Base-by-base conservation (phyloP, 2,888 invertebrate species). In the Hyposoter didymator region DNA sequence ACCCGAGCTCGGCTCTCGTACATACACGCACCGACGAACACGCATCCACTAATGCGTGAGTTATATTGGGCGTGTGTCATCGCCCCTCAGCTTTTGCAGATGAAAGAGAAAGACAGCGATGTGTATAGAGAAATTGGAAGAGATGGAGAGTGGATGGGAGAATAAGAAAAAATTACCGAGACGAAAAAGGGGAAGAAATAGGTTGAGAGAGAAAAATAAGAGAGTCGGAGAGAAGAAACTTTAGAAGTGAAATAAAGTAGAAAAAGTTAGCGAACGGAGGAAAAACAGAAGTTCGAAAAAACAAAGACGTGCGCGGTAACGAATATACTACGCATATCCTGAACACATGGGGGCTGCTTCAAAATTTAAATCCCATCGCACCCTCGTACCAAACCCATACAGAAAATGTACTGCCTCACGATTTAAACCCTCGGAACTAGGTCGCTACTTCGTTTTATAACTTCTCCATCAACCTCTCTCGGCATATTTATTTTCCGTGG, bases 21-120 rank as follows among this genome's bases (percentile, higher is more conserved):
- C 10, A 39, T 10, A 84, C 79, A 84, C 79, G 86, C 80, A 82
- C 86, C 64, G 82, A 87, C 85, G 78, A 87, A 73, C 85, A 83
- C 82, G 89, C 89, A 39, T 39, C 8, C 39, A 79, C 85, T 62
- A 85, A 64, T 85, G 75, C 87, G 88, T 87, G 90, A 84, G 87
- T 91, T 91, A 91, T 91, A 91, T 92, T 90, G 90, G 90, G 91
- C 91, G 88, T 92, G 90, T 92, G 92, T 92, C 92, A 92, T 92
- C 92, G 92, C 90, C 90, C 92, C 87, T 84, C 86, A 73, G 87
- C 62, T 72, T 59, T 82, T 73, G 78, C 74, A 76, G 59, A 47
- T 69, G 47, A n/a, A 4, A 43, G 22, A 69, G 69, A 69, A 7
- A 4, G 45, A 45, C 1, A 69, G 8, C 5, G 7, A n/a, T n/a